Percentiles rank a stretch among this genome's conserved stretches.
These are phyloP conservation scores for Zoanthus solanderi DNA, from an alignment of 92 coral and sea anemone species.

Conservation along the genomic window DNA sequence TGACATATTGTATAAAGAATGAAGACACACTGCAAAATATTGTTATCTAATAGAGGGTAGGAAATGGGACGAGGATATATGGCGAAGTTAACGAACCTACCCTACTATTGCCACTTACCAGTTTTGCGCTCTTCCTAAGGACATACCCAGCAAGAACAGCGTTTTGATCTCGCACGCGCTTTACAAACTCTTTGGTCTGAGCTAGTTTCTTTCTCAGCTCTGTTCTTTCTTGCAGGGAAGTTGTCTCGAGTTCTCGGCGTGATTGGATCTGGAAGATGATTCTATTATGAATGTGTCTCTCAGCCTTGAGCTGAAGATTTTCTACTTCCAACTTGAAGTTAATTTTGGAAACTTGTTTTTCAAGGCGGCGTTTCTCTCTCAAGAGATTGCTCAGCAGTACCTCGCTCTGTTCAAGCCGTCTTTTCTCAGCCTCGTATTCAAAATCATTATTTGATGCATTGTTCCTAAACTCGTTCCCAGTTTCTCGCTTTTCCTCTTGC, in stretches of 20 bases:
- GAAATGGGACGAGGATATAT: not conserved
- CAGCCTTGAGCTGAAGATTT: conserved; percentile 15
- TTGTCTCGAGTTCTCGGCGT: conserved; percentile 14
- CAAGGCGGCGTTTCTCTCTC: not conserved
- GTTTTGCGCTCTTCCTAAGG: not conserved
- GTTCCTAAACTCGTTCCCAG: conserved; percentile 4
- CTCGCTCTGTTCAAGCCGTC: not conserved
- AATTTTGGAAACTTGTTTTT: not conserved
- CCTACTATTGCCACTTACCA: not conserved
- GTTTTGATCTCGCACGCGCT: conserved; percentile 13
- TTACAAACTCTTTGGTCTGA: not conserved
- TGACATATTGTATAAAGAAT: no score
- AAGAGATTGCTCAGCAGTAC: not conserved
- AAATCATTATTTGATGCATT: not conserved
- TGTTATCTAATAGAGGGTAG: not conserved
- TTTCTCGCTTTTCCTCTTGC: conserved; percentile 14
- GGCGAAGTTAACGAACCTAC: no score
- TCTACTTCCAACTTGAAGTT: conserved; percentile 12
- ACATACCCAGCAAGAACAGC: not conserved
- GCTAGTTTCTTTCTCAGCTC: conserved; percentile 22
- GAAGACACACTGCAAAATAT: no score
- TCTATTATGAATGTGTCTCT: not conserved
- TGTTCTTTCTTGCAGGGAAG: not conserved
- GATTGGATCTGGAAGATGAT: not conserved
- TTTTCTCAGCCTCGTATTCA: conserved; percentile 14